A percentile compares a stretch with the other conserved stretches of the same genome.
Conservation (phyloP, 2,797 vertebrate species). For the Trematomus bernacchii region DNA sequence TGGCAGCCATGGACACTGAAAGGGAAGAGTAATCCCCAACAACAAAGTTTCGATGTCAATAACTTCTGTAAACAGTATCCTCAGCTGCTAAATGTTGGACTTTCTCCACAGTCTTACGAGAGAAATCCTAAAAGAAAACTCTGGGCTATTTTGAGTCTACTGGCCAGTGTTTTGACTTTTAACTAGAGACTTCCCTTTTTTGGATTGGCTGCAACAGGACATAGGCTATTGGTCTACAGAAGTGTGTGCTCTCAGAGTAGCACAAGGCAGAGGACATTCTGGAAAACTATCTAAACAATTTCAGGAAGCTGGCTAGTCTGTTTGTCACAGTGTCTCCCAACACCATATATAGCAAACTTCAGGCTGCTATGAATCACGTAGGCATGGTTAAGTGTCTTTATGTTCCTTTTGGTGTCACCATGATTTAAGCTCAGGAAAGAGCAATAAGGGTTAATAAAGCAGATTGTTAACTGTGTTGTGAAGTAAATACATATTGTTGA, state of each 20-base stretch:
- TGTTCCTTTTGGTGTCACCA: conserved; percentile 41
- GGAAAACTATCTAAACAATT: conserved; percentile 77
- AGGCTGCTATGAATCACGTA: conserved; percentile 60
- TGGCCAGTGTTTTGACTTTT: neutral
- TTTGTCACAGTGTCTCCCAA: conserved; percentile 58
- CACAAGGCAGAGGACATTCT: conserved; percentile 57
- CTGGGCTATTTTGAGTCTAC: neutral
- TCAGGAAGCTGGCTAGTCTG: conserved; percentile 66
- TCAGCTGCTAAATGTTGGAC: neutral
- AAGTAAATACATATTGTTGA: neutral
- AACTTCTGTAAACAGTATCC: conserved; percentile 8
- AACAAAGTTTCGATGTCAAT: conserved; percentile 6
- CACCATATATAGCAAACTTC: conserved; percentile 75
- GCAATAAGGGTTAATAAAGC: conserved; percentile 24
- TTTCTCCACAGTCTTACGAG: neutral
- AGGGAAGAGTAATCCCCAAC: conserved; percentile 2
- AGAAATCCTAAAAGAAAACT: conserved; percentile 7
- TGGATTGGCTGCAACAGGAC: conserved; percentile 50
- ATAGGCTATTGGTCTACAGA: conserved; percentile 45
- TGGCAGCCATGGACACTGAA: conserved; percentile 18
- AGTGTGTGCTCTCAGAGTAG: conserved; percentile 52
- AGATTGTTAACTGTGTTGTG: neutral
- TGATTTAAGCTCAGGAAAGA: conserved; percentile 29
- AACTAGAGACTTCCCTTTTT: conserved; percentile 51
- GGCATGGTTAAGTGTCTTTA: conserved; percentile 49